These are phyloP conservation scores for Coregonus sp. DNA, from an alignment of 2,797 vertebrate species.

Conservation along the genomic window DNA sequence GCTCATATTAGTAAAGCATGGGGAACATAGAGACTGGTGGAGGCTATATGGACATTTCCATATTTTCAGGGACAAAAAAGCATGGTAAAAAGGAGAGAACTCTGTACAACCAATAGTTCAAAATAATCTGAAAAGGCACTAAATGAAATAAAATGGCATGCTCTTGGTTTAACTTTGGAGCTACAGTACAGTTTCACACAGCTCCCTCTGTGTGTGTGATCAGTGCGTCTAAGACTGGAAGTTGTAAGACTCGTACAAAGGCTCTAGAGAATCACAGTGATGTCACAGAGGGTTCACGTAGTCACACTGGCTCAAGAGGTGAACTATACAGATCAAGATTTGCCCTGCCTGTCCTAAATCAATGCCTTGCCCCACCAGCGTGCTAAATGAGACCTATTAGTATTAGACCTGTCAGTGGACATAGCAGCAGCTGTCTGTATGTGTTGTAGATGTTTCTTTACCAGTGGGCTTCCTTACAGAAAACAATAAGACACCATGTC, in stretches of 20 bases:
- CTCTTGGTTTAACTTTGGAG: not conserved
- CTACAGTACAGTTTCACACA: not conserved
- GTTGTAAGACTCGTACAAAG: conserved; percentile 12
- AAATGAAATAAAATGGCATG: not conserved
- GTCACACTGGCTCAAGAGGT: not conserved
- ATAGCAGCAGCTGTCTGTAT: conserved; percentile 33
- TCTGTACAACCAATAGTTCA: not conserved
- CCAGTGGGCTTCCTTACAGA: not conserved
- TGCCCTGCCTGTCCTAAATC: not conserved
- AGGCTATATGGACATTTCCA: not conserved
- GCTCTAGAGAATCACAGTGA: conserved; percentile 69
- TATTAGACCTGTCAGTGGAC: conserved; percentile 18
- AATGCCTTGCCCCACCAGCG: not conserved
- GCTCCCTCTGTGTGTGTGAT: not conserved
- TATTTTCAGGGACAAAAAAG: not conserved
- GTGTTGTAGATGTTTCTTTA: not conserved
- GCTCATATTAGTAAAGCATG: conserved; percentile 26
- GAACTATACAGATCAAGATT: not conserved
- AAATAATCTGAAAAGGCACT: conserved; percentile 2
- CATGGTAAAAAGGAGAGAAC: not conserved
- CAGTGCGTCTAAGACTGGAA: not conserved
- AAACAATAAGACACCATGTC: not conserved
- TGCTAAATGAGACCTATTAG: not conserved
- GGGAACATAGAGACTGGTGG: conserved; percentile 8
- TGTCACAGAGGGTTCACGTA: conserved; percentile 12